phyloP scores from a whole-genome alignment of 1,140 invertebrate genomes.

The Pseudomyrmex dendroicus region DNA sequence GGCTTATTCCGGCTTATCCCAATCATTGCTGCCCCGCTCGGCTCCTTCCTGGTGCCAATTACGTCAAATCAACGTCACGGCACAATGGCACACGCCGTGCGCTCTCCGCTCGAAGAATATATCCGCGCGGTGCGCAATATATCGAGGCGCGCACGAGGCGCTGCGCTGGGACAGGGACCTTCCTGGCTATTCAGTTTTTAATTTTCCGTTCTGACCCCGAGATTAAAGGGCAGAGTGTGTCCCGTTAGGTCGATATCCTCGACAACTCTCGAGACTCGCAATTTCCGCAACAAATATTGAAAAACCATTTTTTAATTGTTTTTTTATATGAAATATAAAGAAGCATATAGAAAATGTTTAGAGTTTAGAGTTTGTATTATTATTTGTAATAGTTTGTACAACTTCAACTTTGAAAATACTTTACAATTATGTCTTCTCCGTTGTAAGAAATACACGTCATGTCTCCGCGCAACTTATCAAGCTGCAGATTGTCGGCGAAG shows the following conservation, averaged over 20 bases:
- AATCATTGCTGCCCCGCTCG: conserved; percentile 83
- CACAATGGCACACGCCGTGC: conserved; percentile 75
- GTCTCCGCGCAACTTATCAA: no score
- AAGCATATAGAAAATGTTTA: no score
- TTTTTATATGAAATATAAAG: no score
- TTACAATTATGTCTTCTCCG: neutral
- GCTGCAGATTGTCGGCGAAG: neutral
- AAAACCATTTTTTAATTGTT: no score
- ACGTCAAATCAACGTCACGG: conserved; percentile 84
- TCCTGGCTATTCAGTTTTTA: conserved; percentile 65
- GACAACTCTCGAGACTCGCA: neutral
- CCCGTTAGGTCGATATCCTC: conserved; percentile 32
- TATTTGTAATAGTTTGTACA: no score
- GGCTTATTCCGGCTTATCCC: conserved; percentile 85
- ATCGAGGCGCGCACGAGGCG: conserved; percentile 49
- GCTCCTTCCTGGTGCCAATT: conserved; percentile 84
- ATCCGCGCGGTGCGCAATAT: conserved; percentile 54
- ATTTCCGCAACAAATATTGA: neutral
- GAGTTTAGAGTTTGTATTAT: no score
- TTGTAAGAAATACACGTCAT: neutral
- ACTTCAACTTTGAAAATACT: neutral
- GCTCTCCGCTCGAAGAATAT: conserved; percentile 48
- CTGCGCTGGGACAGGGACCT: conserved; percentile 7
- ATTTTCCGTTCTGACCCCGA: conserved; percentile 52
- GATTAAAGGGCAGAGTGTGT: conserved; percentile 52